Base-by-base conservation (phyloP, 2,797 vertebrate genomes). In the Todus mexicanus region DNA sequence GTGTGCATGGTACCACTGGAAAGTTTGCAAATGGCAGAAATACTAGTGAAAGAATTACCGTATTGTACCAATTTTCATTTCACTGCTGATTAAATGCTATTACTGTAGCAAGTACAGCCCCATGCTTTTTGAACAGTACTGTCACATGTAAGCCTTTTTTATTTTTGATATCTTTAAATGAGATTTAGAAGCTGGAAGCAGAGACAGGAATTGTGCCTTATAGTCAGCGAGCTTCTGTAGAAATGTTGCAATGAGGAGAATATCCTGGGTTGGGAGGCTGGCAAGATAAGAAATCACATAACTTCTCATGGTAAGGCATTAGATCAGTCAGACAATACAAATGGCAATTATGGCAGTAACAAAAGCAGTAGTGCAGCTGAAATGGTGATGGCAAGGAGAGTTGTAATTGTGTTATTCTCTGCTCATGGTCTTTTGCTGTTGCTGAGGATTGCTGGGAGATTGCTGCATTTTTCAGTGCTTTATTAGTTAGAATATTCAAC, bases 111-210 rank as follows among this genome's bases (percentile, higher is more conserved):
- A 79, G 74, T 84, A 68, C 53, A 42, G 47, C 33, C 11, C 90
- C 57, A 47, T 90, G 64, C 42, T 91, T 92, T 93, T 35, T 2
- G 11, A 66, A 54, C 29, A 54, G 65, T 65, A 20, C 18, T 89
- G 56, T 53, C 87, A 71, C 15, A 23, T 79, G 60, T 79, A 61
- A 87, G 38, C 43, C 42, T 84, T 78, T 65, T 89, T 84, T 94
- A 91, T 91, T 92, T 95, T 96, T 93, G 91, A 89, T 29, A 77
- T 92, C 79, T 91, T 93, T 71, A 92, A 93, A 95, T 93, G 85
- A 90, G 59, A 74, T 91, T 71, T 89, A 93, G 69, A 80, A 85
- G 79, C 82, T 89, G 87, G 87, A 85, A 91, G 57, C 91, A 84
- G 63, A 43, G 25, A 89, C 22, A 66, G 54, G 57, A 83, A 61